Conservation (phyloP, 2,888 invertebrate species). For the Silvanus unidentatus region DNA sequence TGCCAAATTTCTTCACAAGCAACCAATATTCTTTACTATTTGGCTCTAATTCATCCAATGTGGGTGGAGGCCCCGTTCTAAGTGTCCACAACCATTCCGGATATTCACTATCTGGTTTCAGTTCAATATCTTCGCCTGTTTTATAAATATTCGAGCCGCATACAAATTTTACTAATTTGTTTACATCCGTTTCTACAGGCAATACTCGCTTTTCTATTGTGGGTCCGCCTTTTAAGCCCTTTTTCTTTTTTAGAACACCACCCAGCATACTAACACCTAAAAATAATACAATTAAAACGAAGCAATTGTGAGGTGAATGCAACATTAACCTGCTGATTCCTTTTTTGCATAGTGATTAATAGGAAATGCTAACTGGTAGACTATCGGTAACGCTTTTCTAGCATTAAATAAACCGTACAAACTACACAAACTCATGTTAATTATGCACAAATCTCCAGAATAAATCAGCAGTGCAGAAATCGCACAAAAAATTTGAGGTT, state of each 20-base stretch:
- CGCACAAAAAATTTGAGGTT: no score
- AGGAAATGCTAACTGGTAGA: slow-evolving; percentile 16
- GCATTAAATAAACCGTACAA: slow-evolving; percentile 13
- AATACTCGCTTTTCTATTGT: slow-evolving; percentile 64
- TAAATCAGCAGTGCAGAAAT: no score
- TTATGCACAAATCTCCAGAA: slow-evolving; percentile 6
- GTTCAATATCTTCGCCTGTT: slow-evolving; percentile 73
- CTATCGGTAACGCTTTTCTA: slow-evolving; percentile 14
- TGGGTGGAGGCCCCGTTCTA: slow-evolving; percentile 56
- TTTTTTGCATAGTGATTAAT: slow-evolving; percentile 32
- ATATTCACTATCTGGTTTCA: slow-evolving; percentile 75
- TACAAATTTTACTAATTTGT: slow-evolving; percentile 66
- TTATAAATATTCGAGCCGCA: slow-evolving; percentile 82
- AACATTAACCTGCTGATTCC: slow-evolving; percentile 30
- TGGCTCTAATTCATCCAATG: slow-evolving; percentile 72
- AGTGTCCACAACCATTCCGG: slow-evolving; percentile 89
- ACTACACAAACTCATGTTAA: slow-evolving; percentile 7
- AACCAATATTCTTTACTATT: slow-evolving; percentile 78
- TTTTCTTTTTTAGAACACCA: slow-evolving; percentile 51
- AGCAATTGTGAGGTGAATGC: neutral
- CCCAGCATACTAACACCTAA: slow-evolving; percentile 42
- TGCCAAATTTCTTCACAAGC: slow-evolving; percentile 59
- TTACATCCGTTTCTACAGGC: slow-evolving; percentile 79
- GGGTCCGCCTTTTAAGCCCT: slow-evolving; percentile 56
- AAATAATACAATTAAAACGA: slow-evolving; percentile 12